phyloP scores from a whole-genome alignment of 2,113 vertebrate genomes.

The Porphyrio hochstetteri region DNA sequence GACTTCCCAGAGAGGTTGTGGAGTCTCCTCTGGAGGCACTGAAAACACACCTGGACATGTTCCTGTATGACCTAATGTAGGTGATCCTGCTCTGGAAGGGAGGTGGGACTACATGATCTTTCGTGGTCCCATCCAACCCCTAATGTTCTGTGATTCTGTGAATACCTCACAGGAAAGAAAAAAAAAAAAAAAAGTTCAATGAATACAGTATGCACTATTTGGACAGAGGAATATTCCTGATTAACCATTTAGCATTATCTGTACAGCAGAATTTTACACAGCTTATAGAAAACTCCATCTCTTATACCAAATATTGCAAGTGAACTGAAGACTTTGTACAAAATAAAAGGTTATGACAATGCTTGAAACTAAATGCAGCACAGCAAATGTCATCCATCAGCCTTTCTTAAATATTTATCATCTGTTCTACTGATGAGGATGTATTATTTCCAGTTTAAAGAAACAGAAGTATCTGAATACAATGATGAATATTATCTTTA shows the following conservation, averaged over 20 bases:
- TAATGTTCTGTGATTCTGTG: no score
- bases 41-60: no score
- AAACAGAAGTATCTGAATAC: background rate
- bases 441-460: background rate
- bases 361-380: background rate
- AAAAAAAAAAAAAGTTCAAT: background rate
- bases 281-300: background rate
- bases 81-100: no score
- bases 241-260: background rate
- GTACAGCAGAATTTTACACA: background rate
- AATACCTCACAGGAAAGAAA: no score
- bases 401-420: background rate
- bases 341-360: background rate
- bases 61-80: no score
- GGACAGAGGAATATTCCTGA: background rate
- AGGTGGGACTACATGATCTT: no score
- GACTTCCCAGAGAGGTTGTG: no score
- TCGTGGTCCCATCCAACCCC: no score
- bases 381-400: background rate
- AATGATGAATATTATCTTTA: background rate
- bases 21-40: no score
- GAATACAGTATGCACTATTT: background rate
- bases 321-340: background rate
- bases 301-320: background rate
- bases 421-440: background rate